phyloP scores from a whole-genome alignment of 30 jellyfish, hydroid and myxozoan species.

The Sanderia malayensis region DNA sequence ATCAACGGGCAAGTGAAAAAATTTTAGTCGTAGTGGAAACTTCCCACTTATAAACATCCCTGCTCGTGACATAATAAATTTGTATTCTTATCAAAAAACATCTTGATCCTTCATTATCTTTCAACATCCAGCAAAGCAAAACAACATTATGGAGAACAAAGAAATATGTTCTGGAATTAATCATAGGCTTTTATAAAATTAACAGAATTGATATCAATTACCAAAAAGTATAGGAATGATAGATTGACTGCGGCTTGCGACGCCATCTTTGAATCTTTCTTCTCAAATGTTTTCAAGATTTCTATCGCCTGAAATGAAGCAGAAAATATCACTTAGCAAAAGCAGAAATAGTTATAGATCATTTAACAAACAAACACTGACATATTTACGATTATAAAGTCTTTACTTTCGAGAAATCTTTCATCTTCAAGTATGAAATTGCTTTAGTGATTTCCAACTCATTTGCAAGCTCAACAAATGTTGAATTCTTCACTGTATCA shows the following conservation, averaged over 20 bases:
- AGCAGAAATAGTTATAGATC: too few species aligned
- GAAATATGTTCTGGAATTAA: too few species aligned
- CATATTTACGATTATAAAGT: background rate
- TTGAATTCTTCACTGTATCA: conserved; percentile 80
- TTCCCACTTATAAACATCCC: too few species aligned
- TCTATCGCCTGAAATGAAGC: conserved; percentile 75
- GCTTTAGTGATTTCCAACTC: conserved; percentile 98
- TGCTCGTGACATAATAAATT: too few species aligned
- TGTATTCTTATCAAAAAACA: too few species aligned
- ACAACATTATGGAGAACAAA: too few species aligned
- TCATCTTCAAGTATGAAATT: conserved; percentile 80
- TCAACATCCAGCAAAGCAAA: too few species aligned
- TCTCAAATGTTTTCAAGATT: conserved; percentile 85
- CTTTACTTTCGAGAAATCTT: conserved; percentile 85
- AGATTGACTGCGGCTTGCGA: conserved; percentile 98
- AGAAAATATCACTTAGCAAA: too few species aligned
- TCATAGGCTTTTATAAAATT: background rate
- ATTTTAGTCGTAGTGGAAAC: too few species aligned
- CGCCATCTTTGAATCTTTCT: conserved; percentile 97
- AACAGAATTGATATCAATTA: background rate
- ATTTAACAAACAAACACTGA: background rate
- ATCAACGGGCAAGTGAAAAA: too few species aligned
- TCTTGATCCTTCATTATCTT: too few species aligned
- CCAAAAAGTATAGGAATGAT: conserved; percentile 90
- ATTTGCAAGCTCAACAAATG: conserved; percentile 84